A percentile compares a stretch with the other conserved stretches of the same genome.
These are phyloP conservation scores for Polyploca ridens DNA, from an alignment of 2,888 invertebrate genomes.

Conservation along the genomic window DNA sequence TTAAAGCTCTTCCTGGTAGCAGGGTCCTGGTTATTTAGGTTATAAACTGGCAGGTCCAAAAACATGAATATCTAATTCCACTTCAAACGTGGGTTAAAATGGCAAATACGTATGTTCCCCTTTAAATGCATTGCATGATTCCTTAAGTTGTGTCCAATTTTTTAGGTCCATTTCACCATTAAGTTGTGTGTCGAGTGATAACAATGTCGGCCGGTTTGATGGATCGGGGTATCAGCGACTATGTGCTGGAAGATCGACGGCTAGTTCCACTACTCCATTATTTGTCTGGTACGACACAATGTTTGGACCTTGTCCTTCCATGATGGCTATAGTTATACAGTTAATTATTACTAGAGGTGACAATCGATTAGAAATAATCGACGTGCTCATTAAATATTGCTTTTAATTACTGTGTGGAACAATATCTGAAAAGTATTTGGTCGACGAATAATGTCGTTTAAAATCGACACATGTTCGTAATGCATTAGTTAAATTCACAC, in stretches of 20 bases:
- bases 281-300: background rate
- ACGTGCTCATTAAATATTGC: background rate
- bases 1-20: no score
- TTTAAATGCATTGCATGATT: background rate
- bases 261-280: conserved; percentile 7
- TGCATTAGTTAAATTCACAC: background rate
- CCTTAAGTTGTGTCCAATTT: background rate
- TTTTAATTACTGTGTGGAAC: no score
- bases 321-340: background rate
- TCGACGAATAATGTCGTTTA: no score
- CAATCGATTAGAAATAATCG: background rate
- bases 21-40: no score
- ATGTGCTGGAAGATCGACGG: conserved; percentile 30
- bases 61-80: no score
- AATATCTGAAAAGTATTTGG: no score
- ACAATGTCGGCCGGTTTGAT: conserved; percentile 28
- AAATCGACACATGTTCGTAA: no score
- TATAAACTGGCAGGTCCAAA: no score
- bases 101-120: background rate
- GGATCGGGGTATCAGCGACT: conserved; percentile 25
- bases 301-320: background rate
- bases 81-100: background rate
- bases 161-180: conserved; percentile 8
- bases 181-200: conserved; percentile 23
- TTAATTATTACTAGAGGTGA: background rate